These are phyloP conservation scores for Candidula unifasciata DNA, from an alignment of 2,888 invertebrate genomes.

Conservation along the genomic window DNA sequence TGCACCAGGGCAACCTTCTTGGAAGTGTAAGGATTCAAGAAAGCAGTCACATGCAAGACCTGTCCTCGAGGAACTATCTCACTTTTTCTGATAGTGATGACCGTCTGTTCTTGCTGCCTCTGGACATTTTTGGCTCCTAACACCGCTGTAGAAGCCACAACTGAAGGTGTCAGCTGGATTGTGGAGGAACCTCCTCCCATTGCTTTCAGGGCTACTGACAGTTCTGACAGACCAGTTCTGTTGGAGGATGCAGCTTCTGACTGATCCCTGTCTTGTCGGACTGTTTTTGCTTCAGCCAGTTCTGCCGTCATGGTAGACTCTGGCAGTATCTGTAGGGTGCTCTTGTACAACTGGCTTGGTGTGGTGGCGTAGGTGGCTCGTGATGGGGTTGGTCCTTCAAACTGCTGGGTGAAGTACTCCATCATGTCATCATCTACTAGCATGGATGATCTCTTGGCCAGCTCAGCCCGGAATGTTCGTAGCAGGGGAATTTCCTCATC, in stretches of 20 bases:
- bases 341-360: slow-evolving; percentile 59
- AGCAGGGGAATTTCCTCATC: slow-evolving; percentile 72
- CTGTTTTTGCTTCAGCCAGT: slow-evolving; percentile 21
- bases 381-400: slow-evolving; percentile 67
- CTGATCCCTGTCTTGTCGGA: background rate
- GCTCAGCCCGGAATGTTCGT: slow-evolving; percentile 88
- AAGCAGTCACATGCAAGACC: slow-evolving; percentile 66
- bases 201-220: slow-evolving; percentile 51
- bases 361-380: slow-evolving; percentile 57
- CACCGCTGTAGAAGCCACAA: background rate
- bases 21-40: slow-evolving; percentile 83
- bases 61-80: slow-evolving; percentile 69
- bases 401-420: slow-evolving; percentile 71
- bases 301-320: slow-evolving; percentile 55
- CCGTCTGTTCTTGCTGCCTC: slow-evolving; percentile 63
- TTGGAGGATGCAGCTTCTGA: slow-evolving; percentile 25
- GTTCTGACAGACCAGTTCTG: slow-evolving; percentile 39
- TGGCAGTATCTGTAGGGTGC: slow-evolving; percentile 56
- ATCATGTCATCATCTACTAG: slow-evolving; percentile 73
- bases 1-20: slow-evolving; percentile 85
- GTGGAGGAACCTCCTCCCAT: slow-evolving; percentile 47
- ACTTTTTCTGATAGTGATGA: slow-evolving; percentile 69
- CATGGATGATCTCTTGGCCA: slow-evolving; percentile 78
- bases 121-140: background rate
- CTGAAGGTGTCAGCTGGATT: background rate